Conservation (phyloP, 2,113 vertebrate genomes). For the Odontesthes bonariensis region DNA sequence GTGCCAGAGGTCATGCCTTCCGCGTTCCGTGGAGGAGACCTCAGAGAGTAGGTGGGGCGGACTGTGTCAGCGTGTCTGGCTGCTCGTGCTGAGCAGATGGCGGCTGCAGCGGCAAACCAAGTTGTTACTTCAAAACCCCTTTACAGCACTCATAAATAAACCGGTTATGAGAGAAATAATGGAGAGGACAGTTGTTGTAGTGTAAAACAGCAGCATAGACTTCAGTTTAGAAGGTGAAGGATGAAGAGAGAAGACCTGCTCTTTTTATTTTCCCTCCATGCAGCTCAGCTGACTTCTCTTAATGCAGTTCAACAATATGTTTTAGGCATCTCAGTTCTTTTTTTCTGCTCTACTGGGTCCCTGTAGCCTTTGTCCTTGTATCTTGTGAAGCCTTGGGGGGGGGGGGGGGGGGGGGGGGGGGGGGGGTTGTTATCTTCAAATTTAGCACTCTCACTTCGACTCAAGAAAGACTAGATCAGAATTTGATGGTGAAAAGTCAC, state of each 20-base stretch:
- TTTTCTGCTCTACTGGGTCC: not conserved
- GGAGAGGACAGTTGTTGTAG: not conserved
- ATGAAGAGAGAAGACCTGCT: not conserved
- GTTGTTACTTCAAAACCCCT: constrained; percentile 32
- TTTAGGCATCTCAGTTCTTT: constrained; percentile 3
- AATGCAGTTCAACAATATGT: not conserved
- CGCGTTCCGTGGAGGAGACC: constrained; percentile 36
- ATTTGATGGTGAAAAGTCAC: not conserved
- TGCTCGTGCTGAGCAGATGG: constrained; percentile 65
- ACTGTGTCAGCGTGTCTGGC: constrained; percentile 38
- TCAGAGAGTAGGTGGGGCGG: not conserved
- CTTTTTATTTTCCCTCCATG: not conserved
- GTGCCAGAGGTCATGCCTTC: constrained; percentile 28
- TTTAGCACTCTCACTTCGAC: not conserved
- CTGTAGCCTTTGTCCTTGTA: not conserved
- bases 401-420: too few species aligned
- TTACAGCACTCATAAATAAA: constrained; percentile 12
- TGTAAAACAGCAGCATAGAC: not conserved
- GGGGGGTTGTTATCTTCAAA: too few species aligned
- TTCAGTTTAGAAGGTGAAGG: too few species aligned
- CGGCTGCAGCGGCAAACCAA: constrained; percentile 14
- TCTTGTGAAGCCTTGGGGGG: too few species aligned
- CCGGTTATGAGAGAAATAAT: constrained; percentile 10
- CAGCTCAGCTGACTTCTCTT: not conserved
- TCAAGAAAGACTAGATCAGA: not conserved